phyloP scores from a whole-genome alignment of 2,113 vertebrate genomes.

The Xiphorhynchus elegans region DNA sequence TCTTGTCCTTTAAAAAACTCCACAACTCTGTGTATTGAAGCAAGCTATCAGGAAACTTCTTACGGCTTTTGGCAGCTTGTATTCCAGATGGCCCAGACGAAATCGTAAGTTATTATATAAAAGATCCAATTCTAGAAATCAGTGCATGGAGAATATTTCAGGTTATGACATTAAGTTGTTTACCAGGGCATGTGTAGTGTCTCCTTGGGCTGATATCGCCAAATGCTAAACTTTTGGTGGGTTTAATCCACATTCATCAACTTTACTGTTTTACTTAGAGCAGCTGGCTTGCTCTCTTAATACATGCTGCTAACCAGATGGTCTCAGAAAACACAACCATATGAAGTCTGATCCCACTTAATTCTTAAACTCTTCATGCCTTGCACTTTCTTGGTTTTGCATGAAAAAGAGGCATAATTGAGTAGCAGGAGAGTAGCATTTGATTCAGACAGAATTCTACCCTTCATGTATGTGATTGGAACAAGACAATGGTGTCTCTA shows the following conservation, averaged over 20 bases:
- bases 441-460: not conserved
- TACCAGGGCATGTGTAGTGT: not conserved
- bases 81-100: conserved; percentile 47
- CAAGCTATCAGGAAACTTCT: conserved; percentile 7
- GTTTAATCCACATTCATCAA: not conserved
- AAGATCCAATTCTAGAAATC: conserved; percentile 7
- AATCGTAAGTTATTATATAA: not conserved
- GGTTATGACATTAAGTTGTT: conserved; percentile 30
- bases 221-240: not conserved
- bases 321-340: conserved; percentile 23
- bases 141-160: conserved; percentile 13
- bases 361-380: not conserved
- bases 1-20: not conserved
- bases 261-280: not conserved
- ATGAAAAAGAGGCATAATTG: not conserved
- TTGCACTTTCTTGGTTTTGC: not conserved
- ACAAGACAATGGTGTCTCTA: not conserved
- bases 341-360: conserved; percentile 19
- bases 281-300: not conserved
- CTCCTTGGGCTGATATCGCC: not conserved
- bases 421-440: not conserved
- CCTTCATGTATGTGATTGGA: not conserved
- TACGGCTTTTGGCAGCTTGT: conserved; percentile 20
- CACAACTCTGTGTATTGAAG: not conserved
- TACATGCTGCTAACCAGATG: conserved; percentile 43